Evolutionary conservation across 2,888 invertebrate genomes (phyloP), one percentile per base, ranked within the genome.

Genomic region (Sphinx pinastri): DNA sequence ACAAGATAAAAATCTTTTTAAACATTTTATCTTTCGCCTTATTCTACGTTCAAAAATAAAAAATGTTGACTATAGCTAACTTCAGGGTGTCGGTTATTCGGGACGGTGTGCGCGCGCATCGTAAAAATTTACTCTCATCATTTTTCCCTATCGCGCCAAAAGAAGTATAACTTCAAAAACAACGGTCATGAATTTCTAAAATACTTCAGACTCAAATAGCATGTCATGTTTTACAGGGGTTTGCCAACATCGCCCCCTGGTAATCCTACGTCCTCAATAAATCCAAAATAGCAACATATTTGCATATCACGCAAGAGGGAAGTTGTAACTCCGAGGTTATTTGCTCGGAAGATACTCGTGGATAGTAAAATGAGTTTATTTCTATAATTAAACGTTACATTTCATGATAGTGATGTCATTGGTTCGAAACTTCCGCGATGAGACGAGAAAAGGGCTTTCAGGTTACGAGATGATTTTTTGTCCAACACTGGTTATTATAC

Each of bases 301-400:
- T 12, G 49, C 54, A 19, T 60, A 69, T 60, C 69, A 52, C 14
- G 13, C 19, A 7, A 63, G 63, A 63, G 69, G 63, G 69, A 69
- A 69, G 69, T 25, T 45, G 69, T 69, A 52, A 69, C 54, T 54
- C 51, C 71, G 72, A 71, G 73, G 73, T 72, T 71, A 16, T 71
- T 75, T 73, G 25, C 47, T n/a, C 69, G 76, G 77, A 77, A 77
- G 67, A 77, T 73, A 74, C 74, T 77, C 70, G 74, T 75, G 70
- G 74, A 73, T 71, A 72, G 70, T 67, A 70, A 73, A 71, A 70
- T 71, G 67, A 71, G 71, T 75, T 72, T 75, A 67, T 70, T 71
- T 71, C 69, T 69, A 69, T 54, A 69, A 69, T 63, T 69, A 69
- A 69, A 69, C 67, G 60, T 38, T 69, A 51, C 69, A 60, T 52